phyloP scores from a whole-genome alignment of 2,888 invertebrate species.

The Ceriagrion tenellum region DNA sequence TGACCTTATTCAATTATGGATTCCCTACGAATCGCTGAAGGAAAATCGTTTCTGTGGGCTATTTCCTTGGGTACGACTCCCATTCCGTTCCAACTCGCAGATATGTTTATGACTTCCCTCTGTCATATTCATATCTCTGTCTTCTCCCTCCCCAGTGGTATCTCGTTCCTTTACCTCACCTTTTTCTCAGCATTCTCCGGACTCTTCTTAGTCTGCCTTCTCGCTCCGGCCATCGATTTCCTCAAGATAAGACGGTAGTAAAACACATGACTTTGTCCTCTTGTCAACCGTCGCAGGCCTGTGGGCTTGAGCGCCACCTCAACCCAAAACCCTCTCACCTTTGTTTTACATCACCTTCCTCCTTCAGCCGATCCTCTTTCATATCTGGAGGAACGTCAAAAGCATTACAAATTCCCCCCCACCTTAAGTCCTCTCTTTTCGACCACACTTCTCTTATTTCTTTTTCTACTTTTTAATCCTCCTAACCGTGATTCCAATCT shows the following conservation, averaged over 20 bases:
- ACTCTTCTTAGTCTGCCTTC: background rate
- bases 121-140: constrained; percentile 62
- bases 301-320: background rate
- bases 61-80: background rate
- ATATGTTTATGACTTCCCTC: constrained; percentile 47
- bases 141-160: background rate
- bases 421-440: background rate
- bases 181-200: background rate
- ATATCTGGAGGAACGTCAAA: background rate
- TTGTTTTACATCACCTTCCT: constrained; percentile 28
- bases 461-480: background rate
- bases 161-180: background rate
- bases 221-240: constrained; percentile 50
- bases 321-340: background rate
- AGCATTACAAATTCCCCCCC: background rate
- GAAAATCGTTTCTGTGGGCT: background rate
- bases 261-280: constrained; percentile 57
- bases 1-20: background rate
- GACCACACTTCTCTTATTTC: background rate
- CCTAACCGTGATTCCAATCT: background rate
- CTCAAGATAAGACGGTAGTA: constrained; percentile 55
- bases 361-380: background rate
- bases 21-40: background rate
- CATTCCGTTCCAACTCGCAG: background rate
- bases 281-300: constrained; percentile 42